A percentile compares a stretch with the other conserved stretches of the same genome.
Conservation (phyloP, 1,140 invertebrate genomes). For the Diorhabda sublineata region DNA sequence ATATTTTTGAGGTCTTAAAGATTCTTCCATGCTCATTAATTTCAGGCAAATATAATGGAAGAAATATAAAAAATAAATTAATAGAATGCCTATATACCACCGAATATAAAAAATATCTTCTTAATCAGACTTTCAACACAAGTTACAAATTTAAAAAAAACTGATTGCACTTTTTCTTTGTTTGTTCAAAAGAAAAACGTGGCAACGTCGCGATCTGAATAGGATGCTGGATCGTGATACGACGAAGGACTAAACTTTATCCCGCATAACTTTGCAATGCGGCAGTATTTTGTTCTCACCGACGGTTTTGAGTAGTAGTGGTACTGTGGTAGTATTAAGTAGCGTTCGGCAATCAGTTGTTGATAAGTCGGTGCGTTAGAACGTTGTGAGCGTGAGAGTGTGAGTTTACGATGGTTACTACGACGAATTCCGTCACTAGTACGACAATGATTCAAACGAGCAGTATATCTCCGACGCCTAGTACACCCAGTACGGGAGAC, state of each 20-base stretch:
- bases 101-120: no score
- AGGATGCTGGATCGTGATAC: constrained; percentile 15
- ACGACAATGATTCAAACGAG: constrained; percentile 5
- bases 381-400: background rate
- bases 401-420: constrained; percentile 19
- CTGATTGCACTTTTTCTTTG: no score
- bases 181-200: no score
- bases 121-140: no score
- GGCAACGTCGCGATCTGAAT: background rate
- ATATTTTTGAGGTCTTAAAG: no score
- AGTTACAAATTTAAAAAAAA: no score
- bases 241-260: constrained; percentile 12
- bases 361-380: background rate
- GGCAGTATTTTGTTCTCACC: background rate
- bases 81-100: no score
- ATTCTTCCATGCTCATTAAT: no score
- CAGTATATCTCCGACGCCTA: constrained; percentile 8
- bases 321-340: background rate
- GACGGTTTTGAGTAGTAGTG: background rate
- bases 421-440: constrained; percentile 12
- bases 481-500: constrained; percentile 10
- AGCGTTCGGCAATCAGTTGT: constrained; percentile 1
- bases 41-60: no score
- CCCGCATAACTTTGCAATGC: constrained; percentile 16
- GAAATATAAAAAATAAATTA: no score